Evolutionary conservation across 2,888 invertebrate species (phyloP).

Genomic region (Trachelus tabidus): DNA sequence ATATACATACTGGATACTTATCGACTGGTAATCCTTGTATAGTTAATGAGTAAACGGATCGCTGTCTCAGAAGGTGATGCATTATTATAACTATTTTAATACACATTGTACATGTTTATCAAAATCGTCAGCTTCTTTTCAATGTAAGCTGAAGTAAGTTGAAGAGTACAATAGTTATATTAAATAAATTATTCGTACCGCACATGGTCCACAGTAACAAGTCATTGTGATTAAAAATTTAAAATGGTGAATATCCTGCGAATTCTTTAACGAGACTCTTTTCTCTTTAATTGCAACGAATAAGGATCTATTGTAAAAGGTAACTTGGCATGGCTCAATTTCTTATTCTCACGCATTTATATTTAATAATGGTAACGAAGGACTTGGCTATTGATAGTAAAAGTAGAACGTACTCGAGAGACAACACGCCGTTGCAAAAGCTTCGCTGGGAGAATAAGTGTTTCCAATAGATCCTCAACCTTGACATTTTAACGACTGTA

Average conservation of each 20-base stretch:
- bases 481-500: constrained; percentile 33
- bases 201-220: background rate
- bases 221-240: background rate
- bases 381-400: background rate
- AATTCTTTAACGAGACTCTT: background rate
- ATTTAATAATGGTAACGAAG: background rate
- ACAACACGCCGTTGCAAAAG: background rate
- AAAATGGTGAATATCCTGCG: background rate
- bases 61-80: too few relatives aligned
- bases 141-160: background rate
- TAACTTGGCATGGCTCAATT: background rate
- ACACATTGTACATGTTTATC: too few relatives aligned
- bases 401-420: background rate
- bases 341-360: background rate
- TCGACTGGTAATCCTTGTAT: too few relatives aligned
- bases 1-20: too few relatives aligned
- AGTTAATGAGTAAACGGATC: too few relatives aligned
- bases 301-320: background rate
- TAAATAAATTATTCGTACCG: background rate
- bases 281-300: background rate
- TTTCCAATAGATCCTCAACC: constrained; percentile 26
- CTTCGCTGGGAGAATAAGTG: background rate
- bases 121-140: background rate
- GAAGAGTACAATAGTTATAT: background rate
- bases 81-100: too few relatives aligned